Evolutionary conservation across 92 coral and sea anemone genomes (phyloP).

Genomic region (Siderastrea siderea): DNA sequence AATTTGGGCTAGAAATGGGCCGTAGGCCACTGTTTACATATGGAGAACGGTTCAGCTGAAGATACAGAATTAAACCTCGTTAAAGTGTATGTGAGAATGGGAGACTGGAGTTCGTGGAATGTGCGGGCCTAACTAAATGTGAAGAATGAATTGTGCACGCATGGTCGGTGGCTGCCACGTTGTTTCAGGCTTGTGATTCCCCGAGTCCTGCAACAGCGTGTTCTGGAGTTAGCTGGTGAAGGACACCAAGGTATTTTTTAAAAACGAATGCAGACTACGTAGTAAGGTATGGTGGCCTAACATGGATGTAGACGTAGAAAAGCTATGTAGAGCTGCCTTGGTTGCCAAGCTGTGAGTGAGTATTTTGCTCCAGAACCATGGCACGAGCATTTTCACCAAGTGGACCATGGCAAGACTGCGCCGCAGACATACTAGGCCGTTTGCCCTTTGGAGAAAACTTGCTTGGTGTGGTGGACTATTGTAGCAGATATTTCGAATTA

Average conservation of each 20-base stretch:
- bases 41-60: conserved; percentile 24
- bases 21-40: conserved; percentile 36
- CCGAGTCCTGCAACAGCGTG: background rate
- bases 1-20: conserved; percentile 53
- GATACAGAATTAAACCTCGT: conserved; percentile 4
- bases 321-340: conserved; percentile 40
- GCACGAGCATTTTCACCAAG: conserved; percentile 8
- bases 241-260: conserved; percentile 45
- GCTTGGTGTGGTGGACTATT: conserved; percentile 24
- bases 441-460: conserved; percentile 28
- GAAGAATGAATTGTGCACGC: conserved; percentile 30
- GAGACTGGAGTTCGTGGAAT: conserved; percentile 36
- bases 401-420: conserved; percentile 36
- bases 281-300: conserved; percentile 49
- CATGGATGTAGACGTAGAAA: conserved; percentile 29
- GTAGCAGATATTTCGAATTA: conserved; percentile 36
- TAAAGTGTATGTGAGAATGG: conserved; percentile 3
- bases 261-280: conserved; percentile 30
- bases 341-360: conserved; percentile 37
- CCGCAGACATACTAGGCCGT: conserved; percentile 44
- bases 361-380: conserved; percentile 36
- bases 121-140: conserved; percentile 28
- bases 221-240: conserved; percentile 26
- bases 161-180: background rate
- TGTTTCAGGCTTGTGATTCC: conserved; percentile 28